Evolutionary conservation across 2,113 vertebrate genomes (phyloP), one percentile per base, ranked within the genome.

Genomic region (Dasyornis broadbenti): DNA sequence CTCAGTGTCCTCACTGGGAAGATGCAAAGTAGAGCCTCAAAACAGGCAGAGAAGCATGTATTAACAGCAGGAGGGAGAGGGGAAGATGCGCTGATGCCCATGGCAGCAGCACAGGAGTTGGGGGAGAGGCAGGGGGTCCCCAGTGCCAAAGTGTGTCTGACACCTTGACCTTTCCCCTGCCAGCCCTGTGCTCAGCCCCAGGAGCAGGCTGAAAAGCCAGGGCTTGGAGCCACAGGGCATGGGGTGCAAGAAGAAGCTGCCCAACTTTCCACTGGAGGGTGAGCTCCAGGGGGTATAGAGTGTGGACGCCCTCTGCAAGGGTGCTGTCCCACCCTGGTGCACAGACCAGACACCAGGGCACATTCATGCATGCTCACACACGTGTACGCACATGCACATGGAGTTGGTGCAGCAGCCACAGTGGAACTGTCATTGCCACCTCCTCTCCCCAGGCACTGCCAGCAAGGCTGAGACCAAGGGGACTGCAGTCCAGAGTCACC

Each of bases 121-220:
- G 17, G 21, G 30, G 33, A 54, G 14, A 44, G 0, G 1, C 31
- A 53, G 15, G 6, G 26, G 27, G 3, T 76, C 33, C 39, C 35
- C 20, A 42, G 3, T 1, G 3, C 44, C 13, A 1, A 82, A 24
- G 26, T 6, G 13, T 68, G 49, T 47, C 68, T 86, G 57, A 50
- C 35, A 35, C 18, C 20, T 35, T 5, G 13, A 71, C 44, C 66
- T 70, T n/a, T 22, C 9, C 13, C 12, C 42, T 0, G 0, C 10
- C 31, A 53, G 28, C 31, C 39, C 53, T 5, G 1, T 3, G 11
- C 68, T 72, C 63, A 70, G 84, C 44, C 15, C n/a, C 35, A 17
- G 11, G 8, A 50, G 10, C 0, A 1, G 19, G 49, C 15, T 45
- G 14, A 45, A 90, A 82, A 93, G 44, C 15, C 39, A 7, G 17